Percentiles rank a stretch among this genome's conserved stretches.
Conservation (phyloP, 2,888 invertebrate species). For the Orthonychiurus folsomi region DNA sequence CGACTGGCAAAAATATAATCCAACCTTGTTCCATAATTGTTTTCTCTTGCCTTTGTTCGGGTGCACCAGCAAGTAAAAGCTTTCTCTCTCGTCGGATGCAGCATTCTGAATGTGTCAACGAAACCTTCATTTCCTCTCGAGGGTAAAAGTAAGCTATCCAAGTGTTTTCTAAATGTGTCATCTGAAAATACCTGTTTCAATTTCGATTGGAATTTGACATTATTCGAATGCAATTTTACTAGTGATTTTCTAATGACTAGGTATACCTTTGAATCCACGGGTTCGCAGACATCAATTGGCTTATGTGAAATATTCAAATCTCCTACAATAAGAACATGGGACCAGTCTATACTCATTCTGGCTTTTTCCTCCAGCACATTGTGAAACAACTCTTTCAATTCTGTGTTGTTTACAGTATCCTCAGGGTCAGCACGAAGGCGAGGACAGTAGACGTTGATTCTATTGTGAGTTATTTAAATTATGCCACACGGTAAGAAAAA, state of each 20-base stretch:
- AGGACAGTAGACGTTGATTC: constrained; percentile 36
- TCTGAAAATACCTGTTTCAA: no score
- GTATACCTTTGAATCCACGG: not conserved
- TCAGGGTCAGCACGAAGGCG: constrained; percentile 24
- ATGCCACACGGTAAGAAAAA: no score
- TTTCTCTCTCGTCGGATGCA: constrained; percentile 20
- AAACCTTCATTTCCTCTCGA: no score
- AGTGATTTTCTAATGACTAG: no score
- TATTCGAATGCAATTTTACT: no score
- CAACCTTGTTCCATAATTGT: constrained; percentile 33
- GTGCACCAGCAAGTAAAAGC: constrained; percentile 35
- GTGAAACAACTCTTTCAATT: constrained; percentile 28
- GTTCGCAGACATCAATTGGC: constrained; percentile 14
- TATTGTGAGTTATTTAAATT: constrained; percentile 23
- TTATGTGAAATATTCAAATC: constrained; percentile 32
- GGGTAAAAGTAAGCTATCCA: no score
- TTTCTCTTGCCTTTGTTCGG: constrained; percentile 26
- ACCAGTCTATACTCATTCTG: constrained; percentile 17
- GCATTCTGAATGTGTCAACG: constrained; percentile 24
- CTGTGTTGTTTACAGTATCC: constrained; percentile 17
- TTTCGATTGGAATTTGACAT: no score
- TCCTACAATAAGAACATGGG: constrained; percentile 28
- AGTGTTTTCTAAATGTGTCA: no score
- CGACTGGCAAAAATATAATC: constrained; percentile 32
- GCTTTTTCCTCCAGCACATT: constrained; percentile 21